Conservation (phyloP, 2,113 vertebrate species). For the Myanophis thanlyinensis region DNA sequence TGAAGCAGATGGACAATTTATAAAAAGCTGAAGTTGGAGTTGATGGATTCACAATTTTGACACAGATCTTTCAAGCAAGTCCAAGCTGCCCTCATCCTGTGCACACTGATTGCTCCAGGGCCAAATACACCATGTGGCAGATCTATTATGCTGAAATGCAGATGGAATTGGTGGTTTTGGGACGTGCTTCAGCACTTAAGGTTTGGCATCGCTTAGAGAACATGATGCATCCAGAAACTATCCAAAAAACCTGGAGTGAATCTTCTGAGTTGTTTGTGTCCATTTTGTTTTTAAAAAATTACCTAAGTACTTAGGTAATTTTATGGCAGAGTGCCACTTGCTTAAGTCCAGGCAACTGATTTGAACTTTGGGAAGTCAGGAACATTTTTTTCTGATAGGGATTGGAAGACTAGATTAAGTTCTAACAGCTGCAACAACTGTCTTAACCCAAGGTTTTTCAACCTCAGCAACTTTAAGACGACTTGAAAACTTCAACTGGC, state of each 20-base stretch:
- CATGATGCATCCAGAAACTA: neutral
- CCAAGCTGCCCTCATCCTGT: neutral
- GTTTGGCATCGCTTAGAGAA: constrained; percentile 14
- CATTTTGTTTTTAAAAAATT: neutral
- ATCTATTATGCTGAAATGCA: neutral
- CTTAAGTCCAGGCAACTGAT: neutral
- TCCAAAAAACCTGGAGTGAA: neutral
- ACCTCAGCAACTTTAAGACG: too few relatives aligned
- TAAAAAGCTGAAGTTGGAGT: neutral
- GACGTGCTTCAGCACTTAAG: constrained; percentile 14
- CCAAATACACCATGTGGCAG: neutral
- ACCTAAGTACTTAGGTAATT: constrained; percentile 14
- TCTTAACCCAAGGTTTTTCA: neutral
- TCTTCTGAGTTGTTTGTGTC: neutral
- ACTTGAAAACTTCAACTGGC: neutral
- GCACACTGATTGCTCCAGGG: neutral
- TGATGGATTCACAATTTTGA: neutral
- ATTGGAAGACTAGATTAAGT: neutral
- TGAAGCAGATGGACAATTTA: neutral
- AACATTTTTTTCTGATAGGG: neutral
- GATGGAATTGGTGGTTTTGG: neutral
- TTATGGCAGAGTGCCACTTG: neutral
- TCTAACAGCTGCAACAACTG: neutral
- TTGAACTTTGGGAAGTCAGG: neutral
- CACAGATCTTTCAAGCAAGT: neutral